phyloP scores from a whole-genome alignment of 2,888 invertebrate species.

The Drosophila nr. fundita region DNA sequence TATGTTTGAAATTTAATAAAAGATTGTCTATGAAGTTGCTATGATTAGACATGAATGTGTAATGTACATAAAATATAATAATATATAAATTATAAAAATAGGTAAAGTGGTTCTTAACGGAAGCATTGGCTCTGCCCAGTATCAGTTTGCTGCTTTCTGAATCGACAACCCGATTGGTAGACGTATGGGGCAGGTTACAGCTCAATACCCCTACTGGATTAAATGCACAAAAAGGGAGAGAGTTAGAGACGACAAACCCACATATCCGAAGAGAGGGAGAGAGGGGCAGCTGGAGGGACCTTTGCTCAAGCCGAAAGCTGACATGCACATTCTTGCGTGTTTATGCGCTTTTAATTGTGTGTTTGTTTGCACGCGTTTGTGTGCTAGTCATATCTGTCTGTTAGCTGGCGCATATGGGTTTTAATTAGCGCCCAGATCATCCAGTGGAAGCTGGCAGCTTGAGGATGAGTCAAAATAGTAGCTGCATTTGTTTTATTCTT shows the following conservation, averaged over 20 bases:
- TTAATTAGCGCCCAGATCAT: constrained; percentile 50
- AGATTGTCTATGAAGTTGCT: too few relatives aligned
- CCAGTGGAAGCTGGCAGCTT: not conserved
- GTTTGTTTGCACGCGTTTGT: constrained; percentile 66
- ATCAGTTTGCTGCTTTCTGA: not conserved
- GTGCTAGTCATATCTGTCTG: constrained; percentile 77
- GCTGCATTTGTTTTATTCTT: constrained; percentile 30
- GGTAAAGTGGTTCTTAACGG: not conserved
- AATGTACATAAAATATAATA: too few relatives aligned
- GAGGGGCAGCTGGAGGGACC: constrained; percentile 20
- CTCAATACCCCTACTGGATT: not conserved
- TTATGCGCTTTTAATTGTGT: constrained; percentile 78
- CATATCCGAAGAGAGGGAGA: not conserved
- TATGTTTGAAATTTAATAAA: too few relatives aligned
- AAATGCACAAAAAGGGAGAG: not conserved
- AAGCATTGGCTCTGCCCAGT: not conserved
- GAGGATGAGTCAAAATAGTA: constrained; percentile 26
- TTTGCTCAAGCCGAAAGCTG: constrained; percentile 47
- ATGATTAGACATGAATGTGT: not conserved
- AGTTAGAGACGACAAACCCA: too few relatives aligned
- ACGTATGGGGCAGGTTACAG: constrained; percentile 10
- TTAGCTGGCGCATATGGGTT: constrained; percentile 66
- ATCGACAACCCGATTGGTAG: not conserved
- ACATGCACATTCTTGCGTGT: constrained; percentile 74
- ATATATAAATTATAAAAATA: not conserved